Evolutionary conservation across 2,113 vertebrate species (phyloP).

Genomic region (Zosterops japonicus): DNA sequence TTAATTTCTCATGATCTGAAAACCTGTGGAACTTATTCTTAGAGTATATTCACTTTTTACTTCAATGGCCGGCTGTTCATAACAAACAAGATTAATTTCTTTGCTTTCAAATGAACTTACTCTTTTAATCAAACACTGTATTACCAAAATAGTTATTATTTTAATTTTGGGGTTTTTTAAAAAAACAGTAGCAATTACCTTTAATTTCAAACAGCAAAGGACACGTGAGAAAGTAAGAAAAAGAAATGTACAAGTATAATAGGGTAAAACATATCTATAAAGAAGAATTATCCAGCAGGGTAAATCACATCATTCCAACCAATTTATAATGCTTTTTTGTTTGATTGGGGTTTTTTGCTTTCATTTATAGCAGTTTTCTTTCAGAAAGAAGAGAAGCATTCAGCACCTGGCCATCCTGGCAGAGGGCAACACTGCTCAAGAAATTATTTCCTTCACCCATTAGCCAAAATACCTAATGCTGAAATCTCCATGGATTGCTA

Average conservation of each 20-base stretch:
- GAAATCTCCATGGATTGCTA: neutral
- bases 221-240: neutral
- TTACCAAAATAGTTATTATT: neutral
- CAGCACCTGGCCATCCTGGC: neutral
- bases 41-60: neutral
- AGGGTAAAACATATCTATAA: neutral
- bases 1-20: neutral
- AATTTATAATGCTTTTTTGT: neutral
- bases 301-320: accelerated
- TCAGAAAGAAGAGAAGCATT: neutral
- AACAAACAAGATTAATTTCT: neutral
- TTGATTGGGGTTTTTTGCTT: neutral
- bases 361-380: neutral
- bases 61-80: neutral
- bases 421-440: neutral
- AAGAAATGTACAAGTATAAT: neutral
- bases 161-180: neutral
- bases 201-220: neutral
- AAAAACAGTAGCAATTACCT: neutral
- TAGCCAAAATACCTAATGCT: neutral
- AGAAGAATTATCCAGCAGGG: neutral
- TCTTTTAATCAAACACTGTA: neutral
- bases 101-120: neutral
- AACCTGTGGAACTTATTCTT: neutral
- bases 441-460: neutral